phyloP scores from a whole-genome alignment of 2,797 vertebrate genomes.

The Nyctalus aviator region DNA sequence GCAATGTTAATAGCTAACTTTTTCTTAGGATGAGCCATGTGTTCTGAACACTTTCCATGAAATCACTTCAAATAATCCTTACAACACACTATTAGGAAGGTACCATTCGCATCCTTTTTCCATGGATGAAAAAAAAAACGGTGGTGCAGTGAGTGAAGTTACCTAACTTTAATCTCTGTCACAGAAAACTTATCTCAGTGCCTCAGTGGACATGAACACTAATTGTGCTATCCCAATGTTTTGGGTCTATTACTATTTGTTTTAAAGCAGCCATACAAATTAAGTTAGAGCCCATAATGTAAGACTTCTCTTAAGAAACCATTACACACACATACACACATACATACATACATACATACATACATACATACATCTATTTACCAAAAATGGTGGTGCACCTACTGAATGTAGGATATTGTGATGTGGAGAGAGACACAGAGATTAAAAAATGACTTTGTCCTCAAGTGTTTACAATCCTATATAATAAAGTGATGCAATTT shows the following conservation, averaged over 20 bases:
- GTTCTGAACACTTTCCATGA: neutral
- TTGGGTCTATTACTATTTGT: neutral
- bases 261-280: neutral
- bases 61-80: slow-evolving; percentile 37
- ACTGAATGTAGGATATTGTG: neutral
- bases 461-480: neutral
- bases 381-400: neutral
- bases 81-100: neutral
- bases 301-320: neutral
- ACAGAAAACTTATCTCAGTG: neutral
- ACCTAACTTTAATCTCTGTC: neutral
- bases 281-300: neutral
- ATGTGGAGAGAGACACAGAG: neutral
- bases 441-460: neutral
- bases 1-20: neutral
- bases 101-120: neutral
- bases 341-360: no score
- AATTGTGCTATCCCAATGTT: neutral
- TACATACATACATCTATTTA: neutral
- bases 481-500: no score
- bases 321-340: neutral
- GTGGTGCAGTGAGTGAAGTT: neutral
- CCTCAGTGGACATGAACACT: neutral
- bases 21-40: neutral
- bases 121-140: neutral